These are phyloP conservation scores for Micromys minutus DNA, from an alignment of 2,113 vertebrate species.

Conservation along the genomic window DNA sequence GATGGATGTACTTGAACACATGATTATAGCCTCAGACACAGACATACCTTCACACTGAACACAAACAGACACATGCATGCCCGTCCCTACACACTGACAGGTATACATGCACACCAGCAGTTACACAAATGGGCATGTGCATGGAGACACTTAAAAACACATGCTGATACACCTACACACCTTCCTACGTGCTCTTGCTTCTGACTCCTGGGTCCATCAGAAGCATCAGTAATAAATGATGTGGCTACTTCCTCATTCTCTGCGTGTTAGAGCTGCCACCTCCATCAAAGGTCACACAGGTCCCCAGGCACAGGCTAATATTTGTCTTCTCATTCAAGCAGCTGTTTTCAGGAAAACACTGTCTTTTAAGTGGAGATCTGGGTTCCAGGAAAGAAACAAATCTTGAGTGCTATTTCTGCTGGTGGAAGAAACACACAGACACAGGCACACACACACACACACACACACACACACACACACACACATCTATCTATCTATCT, in stretches of 20 bases:
- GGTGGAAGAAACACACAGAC: not conserved
- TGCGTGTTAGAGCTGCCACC: too few relatives aligned
- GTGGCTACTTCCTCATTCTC: not conserved
- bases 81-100: not conserved
- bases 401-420: not conserved
- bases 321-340: not conserved
- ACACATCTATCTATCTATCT: too few relatives aligned
- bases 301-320: not conserved
- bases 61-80: too few relatives aligned
- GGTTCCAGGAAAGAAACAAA: not conserved
- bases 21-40: not conserved
- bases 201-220: not conserved
- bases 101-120: not conserved
- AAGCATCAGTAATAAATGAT: rapidly evolving
- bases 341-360: not conserved
- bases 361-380: not conserved
- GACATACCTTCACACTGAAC: not conserved
- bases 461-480: too few relatives aligned
- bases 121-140: not conserved
- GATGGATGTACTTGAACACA: not conserved
- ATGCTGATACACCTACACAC: too few relatives aligned
- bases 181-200: not conserved
- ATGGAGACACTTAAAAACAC: not conserved
- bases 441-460: not conserved
- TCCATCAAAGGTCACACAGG: not conserved